Evolutionary conservation across 2,797 vertebrate genomes (phyloP).

Genomic region (Fratercula arctica): DNA sequence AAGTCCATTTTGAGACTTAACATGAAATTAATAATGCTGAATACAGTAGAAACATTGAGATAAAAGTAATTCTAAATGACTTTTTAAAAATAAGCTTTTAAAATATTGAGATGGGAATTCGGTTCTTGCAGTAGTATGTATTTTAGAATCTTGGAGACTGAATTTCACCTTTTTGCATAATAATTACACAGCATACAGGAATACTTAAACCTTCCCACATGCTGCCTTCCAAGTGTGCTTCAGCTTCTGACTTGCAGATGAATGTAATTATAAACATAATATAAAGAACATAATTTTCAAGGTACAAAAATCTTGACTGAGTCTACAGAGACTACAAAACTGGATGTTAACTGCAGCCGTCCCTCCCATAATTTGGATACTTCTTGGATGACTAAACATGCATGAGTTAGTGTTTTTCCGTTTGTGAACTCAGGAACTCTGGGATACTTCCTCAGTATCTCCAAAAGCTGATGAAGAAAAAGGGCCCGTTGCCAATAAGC

Average conservation of each 20-base stretch:
- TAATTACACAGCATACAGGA: not conserved
- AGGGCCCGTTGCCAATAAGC: not conserved
- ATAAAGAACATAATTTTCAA: not conserved
- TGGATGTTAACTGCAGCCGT: fast-evolving
- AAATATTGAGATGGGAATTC: not conserved
- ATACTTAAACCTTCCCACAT: not conserved
- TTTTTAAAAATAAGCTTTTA: not conserved
- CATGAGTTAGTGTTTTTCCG: not conserved
- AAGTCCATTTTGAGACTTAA: not conserved
- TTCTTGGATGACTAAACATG: not conserved
- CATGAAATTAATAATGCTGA: not conserved
- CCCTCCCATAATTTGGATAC: not conserved
- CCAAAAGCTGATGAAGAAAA: not conserved
- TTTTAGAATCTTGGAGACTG: not conserved
- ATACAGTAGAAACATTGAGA: not conserved
- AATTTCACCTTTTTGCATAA: not conserved
- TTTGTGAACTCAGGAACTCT: not conserved
- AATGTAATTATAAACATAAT: not conserved
- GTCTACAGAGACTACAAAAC: not conserved
- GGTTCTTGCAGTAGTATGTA: not conserved
- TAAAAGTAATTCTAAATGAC: not conserved
- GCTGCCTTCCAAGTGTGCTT: not conserved
- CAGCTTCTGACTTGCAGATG: not conserved
- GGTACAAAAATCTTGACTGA: not conserved
- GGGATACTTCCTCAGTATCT: not conserved